These are phyloP conservation scores for Helicoverpa armigera DNA, from an alignment of 1,140 invertebrate genomes.

Conservation along the genomic window DNA sequence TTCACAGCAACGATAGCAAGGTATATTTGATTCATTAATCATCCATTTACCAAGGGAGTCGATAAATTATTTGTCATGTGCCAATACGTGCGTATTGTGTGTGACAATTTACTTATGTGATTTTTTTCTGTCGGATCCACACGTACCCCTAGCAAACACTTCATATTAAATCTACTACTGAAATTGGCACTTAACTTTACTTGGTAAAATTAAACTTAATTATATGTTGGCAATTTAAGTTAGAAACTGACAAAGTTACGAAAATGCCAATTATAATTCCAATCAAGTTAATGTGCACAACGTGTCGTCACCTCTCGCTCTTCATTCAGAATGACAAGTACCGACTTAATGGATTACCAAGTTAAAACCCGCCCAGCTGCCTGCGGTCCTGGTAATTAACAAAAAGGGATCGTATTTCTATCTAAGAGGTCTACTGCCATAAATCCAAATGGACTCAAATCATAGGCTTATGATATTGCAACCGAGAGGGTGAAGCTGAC, in stretches of 20 bases:
- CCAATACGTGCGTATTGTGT: constrained; percentile 27
- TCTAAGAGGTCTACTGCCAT: constrained; percentile 43
- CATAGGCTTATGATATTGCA: constrained; percentile 65
- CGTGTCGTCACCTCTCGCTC: constrained; percentile 54
- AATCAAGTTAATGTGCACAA: constrained; percentile 70
- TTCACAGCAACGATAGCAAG: constrained; percentile 99
- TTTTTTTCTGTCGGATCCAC: constrained; percentile 7
- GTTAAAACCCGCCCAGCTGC: constrained; percentile 63
- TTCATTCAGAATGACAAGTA: constrained; percentile 57
- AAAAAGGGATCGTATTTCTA: constrained; percentile 61
- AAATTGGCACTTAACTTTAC: constrained; percentile 21
- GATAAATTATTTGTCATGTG: constrained; percentile 41
- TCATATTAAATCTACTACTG: constrained; percentile 25
- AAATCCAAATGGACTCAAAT: constrained; percentile 68
- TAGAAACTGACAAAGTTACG: constrained; percentile 35
- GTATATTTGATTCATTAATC: constrained; percentile 87
- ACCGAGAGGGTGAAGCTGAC: constrained; percentile 64
- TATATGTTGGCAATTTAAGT: constrained; percentile 29
- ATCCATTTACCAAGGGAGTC: constrained; percentile 39
- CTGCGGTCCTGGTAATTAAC: constrained; percentile 63
- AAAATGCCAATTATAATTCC: constrained; percentile 64
- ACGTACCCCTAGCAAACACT: neutral
- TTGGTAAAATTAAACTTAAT: constrained; percentile 30
- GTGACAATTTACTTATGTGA: constrained; percentile 20
- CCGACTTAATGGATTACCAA: constrained; percentile 68